Percentiles rank a stretch among this genome's conserved stretches.
Conservation (phyloP, 37 sponge, comb jelly and placozoan genomes). For the Trichoplax adhaerens region DNA sequence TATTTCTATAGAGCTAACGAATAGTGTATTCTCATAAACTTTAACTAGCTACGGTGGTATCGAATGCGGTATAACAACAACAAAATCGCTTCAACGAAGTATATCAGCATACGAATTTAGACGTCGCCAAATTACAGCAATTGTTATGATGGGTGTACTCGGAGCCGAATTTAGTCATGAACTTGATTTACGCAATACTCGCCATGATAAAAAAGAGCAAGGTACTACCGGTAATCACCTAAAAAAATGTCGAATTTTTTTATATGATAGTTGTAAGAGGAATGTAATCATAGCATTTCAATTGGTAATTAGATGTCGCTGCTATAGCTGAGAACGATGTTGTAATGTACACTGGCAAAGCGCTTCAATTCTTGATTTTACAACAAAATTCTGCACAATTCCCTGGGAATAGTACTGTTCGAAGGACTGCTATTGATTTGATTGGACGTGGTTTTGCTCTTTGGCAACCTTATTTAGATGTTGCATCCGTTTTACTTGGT, state of each 20-base stretch:
- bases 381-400: conserved; percentile 25
- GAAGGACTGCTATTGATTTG: conserved; percentile 66
- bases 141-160: conserved; percentile 72
- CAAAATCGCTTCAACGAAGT: background rate
- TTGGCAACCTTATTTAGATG: conserved; percentile 70
- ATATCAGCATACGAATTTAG: too few relatives aligned
- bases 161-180: conserved; percentile 56
- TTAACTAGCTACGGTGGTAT: too few relatives aligned
- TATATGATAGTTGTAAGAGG: too few relatives aligned
- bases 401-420: conserved; percentile 34
- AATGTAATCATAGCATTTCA: too few relatives aligned
- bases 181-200: too few relatives aligned
- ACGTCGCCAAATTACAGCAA: conserved; percentile 57
- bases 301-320: too few relatives aligned
- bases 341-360: conserved; percentile 45
- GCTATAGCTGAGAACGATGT: conserved; percentile 25
- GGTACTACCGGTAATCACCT: too few relatives aligned
- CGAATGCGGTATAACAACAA: background rate
- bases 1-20: too few relatives aligned
- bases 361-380: conserved; percentile 48
- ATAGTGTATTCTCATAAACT: too few relatives aligned
- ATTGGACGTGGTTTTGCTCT: conserved; percentile 75
- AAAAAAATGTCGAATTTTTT: too few relatives aligned
- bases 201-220: too few relatives aligned
- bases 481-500: conserved; percentile 24